Base-by-base conservation (phyloP, 2,113 vertebrate genomes). In the Scalopus aquaticus region DNA sequence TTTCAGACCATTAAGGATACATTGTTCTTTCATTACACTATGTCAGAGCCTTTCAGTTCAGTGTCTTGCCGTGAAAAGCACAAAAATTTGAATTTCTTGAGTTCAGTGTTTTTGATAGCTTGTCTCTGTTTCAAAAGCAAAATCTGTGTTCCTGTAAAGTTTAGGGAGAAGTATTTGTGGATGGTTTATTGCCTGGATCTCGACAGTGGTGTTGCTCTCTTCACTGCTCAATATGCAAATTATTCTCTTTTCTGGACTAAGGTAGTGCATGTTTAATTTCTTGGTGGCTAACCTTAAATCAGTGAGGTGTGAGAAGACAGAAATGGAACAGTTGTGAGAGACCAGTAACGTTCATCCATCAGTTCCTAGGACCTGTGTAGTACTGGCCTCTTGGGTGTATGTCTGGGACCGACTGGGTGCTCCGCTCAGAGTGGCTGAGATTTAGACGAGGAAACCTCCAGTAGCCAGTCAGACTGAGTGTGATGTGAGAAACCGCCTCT, bases 161-260 rank as follows among this genome's bases (percentile, higher is more conserved):
- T 67, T 93, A 74, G 22, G 69, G 20, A 85, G 54, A 93, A 90
- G 88, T n/a, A 60, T n/a, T n/a, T n/a, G n/a, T n/a, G n/a, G n/a
- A n/a, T n/a, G n/a, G n/a, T n/a, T n/a, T n/a, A 87, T 3, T 83
- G 24, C n/a, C 54, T 24, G 82, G 51, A 82, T 77, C 20, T n/a
- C 64, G 49, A 54, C 10, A 58, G 6, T 70, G 44, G 39, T 11
- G 77, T 65, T 77, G 30, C 77, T 9, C 22, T 88, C 51, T 42
- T 93, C 32, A 49, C 26, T 60, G 28, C 20, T 46, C 8, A 49
- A 5, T 54, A 12, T 78, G 26, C 12, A 85, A 86, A 65, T 49
- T 0, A 30, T 46, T 39, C n/a, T 78, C 54, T 56, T 82, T 56
- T 60, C 16, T 90, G 24, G 37, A 82, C 20, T 89, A 85, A 90